Conservation (phyloP, 2,888 invertebrate genomes). For the Drosophila neotestacea region DNA sequence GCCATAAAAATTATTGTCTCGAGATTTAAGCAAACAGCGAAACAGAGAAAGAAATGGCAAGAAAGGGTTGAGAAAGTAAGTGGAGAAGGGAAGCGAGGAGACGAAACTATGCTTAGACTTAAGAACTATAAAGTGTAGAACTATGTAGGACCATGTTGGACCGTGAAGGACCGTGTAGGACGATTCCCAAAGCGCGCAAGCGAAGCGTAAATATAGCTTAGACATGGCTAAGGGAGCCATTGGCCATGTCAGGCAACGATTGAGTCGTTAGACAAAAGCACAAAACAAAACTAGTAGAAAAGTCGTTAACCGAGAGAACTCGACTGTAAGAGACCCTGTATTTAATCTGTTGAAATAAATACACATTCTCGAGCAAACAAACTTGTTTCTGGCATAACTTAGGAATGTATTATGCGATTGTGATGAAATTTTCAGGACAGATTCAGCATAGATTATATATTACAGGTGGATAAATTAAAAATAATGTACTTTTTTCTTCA, state of each 20-base stretch:
- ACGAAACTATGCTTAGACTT: slow-evolving; percentile 16
- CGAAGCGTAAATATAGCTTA: slow-evolving; percentile 9
- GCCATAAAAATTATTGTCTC: slow-evolving; percentile 79
- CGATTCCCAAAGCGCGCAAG: slow-evolving; percentile 1
- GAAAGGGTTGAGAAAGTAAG: slow-evolving; percentile 14
- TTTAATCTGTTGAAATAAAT: no score
- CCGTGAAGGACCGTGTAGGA: not conserved
- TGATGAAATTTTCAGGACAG: no score
- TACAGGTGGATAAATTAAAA: no score
- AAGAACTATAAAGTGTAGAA: slow-evolving; percentile 36
- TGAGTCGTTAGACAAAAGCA: slow-evolving; percentile 12
- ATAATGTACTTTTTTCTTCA: no score
- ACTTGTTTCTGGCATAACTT: no score
- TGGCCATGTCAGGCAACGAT: slow-evolving; percentile 25
- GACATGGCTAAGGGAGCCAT: slow-evolving; percentile 8
- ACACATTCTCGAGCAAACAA: no score
- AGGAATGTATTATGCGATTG: no score
- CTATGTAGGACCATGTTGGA: not conserved
- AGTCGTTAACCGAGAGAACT: no score
- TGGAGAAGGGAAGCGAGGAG: not conserved
- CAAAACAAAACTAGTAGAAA: not conserved
- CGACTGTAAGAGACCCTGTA: no score
- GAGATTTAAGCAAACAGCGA: slow-evolving; percentile 60
- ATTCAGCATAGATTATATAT: no score
- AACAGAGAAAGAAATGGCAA: not conserved